A percentile compares a stretch with the other conserved stretches of the same genome.
phyloP scores from a whole-genome alignment of 30 jellyfish, hydroid and myxozoan genomes.

The Aurelia aurita region DNA sequence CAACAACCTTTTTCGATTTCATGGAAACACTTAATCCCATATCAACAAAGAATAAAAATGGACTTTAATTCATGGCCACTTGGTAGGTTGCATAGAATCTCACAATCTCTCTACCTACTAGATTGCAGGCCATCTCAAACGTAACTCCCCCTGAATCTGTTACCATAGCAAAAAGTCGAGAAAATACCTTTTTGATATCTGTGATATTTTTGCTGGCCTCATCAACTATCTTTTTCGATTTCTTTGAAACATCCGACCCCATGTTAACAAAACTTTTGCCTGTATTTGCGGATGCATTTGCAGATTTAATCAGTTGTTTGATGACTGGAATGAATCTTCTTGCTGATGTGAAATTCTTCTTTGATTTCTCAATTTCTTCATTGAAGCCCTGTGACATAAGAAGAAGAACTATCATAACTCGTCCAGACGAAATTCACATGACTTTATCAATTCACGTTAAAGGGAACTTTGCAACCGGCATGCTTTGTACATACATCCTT shows the following conservation, averaged over 20 bases:
- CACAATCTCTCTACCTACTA: too few species aligned
- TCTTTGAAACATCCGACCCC: conserved; percentile 43
- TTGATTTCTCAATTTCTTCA: conserved; percentile 87
- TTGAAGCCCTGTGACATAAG: conserved; percentile 76
- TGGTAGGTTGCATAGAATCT: too few species aligned
- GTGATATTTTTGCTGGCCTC: conserved; percentile 17
- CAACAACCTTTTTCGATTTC: too few species aligned
- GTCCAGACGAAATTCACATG: not conserved
- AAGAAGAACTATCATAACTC: not conserved
- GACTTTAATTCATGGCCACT: too few species aligned
- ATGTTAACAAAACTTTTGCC: conserved; percentile 44
- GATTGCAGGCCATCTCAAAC: too few species aligned
- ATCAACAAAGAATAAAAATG: too few species aligned
- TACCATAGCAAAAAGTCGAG: too few species aligned
- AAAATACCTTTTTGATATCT: conserved; percentile 29
- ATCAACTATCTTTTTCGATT: conserved; percentile 36
- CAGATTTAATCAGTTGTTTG: conserved; percentile 72
- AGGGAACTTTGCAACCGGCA: too few species aligned
- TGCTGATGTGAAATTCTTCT: conserved; percentile 91
- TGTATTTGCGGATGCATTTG: conserved; percentile 55
- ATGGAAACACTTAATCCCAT: too few species aligned
- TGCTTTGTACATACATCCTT: too few species aligned
- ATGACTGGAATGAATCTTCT: conserved; percentile 78
- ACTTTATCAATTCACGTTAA: not conserved
- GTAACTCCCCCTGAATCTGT: too few species aligned